Base-by-base conservation (phyloP, 2,113 vertebrate species). In the Bufo bufo region DNA sequence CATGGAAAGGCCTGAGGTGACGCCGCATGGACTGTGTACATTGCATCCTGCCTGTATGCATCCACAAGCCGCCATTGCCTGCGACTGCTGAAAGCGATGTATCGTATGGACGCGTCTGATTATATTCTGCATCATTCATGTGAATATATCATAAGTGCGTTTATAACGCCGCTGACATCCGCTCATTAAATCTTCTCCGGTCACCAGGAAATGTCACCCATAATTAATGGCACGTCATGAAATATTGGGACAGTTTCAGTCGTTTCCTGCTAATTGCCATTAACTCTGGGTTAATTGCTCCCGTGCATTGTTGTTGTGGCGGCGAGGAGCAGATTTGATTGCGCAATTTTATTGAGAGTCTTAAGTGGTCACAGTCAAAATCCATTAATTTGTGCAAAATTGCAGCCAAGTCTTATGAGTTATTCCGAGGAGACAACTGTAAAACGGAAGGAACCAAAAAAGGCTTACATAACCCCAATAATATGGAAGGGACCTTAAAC, bases 151-250 rank as follows among this genome's bases (percentile, higher is more conserved):
- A 74, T 75, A 47, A 47, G 49, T 0, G 0, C 43, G 49, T 75
- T 75, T 75, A 19, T 80, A 43, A 59, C 17, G 13, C 10, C 0
- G 56, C 6, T 10, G 54, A 80, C 54, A 80, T 80, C 56, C 33
- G 3, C 49, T 80, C 78, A 59, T 80, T 80, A 80, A 56, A 43
- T 43, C 16, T 80, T 80, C 43, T 43, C 14, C 8, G 54, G 78
- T 80, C 78, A 80, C 17, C 59, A 23, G 50, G 4, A 80, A 80
- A 80, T 80, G 78, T 80, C 78, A 80, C 54, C 8, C 23, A 8
- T 80, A 59, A 80, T 80, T 52, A 58, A 80, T 23, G 56, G 33
- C 16, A 59, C 54, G 20, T 80, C 78, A 80, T 59, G 6, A 59
- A 80, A 9, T 59, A 43, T 12, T 59, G 12, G 56, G 72, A 49